These are phyloP conservation scores for Manis crassicaudata DNA, from an alignment of 2,797 vertebrate species.

Conservation along the genomic window DNA sequence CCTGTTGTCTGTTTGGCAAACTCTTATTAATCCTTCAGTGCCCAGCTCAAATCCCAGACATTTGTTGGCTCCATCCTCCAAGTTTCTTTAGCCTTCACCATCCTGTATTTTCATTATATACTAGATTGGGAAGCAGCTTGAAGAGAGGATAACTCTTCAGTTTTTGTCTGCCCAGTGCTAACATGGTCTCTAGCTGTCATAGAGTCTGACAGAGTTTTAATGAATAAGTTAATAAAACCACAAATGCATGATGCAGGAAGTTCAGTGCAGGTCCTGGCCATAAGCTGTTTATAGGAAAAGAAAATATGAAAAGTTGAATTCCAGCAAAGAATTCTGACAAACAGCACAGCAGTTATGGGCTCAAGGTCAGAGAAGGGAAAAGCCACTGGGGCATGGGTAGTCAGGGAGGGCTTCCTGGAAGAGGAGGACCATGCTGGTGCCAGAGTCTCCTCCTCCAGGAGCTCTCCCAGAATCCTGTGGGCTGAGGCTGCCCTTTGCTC, in stretches of 20 bases:
- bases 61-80: neutral
- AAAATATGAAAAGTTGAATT: neutral
- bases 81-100: neutral
- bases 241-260: neutral
- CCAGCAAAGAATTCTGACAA: neutral
- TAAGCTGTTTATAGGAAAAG: neutral
- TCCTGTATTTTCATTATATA: neutral
- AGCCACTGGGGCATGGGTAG: neutral
- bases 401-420: neutral
- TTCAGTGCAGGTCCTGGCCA: neutral
- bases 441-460: neutral
- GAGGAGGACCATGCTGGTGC: neutral
- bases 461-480: neutral
- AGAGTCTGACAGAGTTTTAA: neutral
- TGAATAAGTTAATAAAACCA: neutral
- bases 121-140: neutral
- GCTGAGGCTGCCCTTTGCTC: neutral
- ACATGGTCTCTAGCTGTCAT: neutral
- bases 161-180: neutral
- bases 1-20: neutral
- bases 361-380: neutral
- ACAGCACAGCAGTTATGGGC: neutral
- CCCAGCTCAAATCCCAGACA: constrained; percentile 7
- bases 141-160: neutral
- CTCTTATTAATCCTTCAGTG: neutral